Base-by-base conservation (phyloP, 2,797 vertebrate species). In the Sebastes reedi region DNA sequence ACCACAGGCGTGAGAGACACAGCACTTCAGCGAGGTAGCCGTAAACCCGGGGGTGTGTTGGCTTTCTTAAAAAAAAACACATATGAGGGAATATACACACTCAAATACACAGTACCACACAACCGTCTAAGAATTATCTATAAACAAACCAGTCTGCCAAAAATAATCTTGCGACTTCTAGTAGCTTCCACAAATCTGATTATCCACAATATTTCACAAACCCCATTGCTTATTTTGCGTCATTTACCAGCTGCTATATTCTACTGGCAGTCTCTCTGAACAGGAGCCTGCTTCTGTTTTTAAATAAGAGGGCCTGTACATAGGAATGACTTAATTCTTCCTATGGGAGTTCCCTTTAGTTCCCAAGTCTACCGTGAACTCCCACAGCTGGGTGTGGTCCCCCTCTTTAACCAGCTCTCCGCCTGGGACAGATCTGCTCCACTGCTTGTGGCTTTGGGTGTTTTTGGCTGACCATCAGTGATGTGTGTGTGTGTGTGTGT, bases 251-350 rank as follows among this genome's bases (percentile, higher is more conserved):
- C 80, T 60, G 65, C 68, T 32, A 9, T 18, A 58, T 75, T 85
- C 39, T 24, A 55, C 27, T 11, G 55, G 52, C 65, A 12, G 27
- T 25, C 36, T 32, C 27, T 34, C 22, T 2, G 18, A 86, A 83
- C 27, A 46, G 58, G 12, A 74, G 86, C 36, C 62, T 72, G 72
- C 36, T 68, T 85, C 52, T 76, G 50, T 16, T 77, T 77, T 65
- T 67, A 39, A 81, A 83, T 68, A 58, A 71, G 36, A 65, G 14
- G 18, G 46, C 10, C 62, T 58, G 55, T 76, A 80, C 90, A 88
- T 76, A 91, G 88, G 52, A 90, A 86, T 84, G 82, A 89, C 78
- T 87, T 86, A 36, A 86, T 87, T 84, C 89, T 89, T 93, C 89
- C 90, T 80, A 34, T 81, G 91, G 89, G 92, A 91, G 81, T 89